A percentile compares a stretch with the other conserved stretches of the same genome.
phyloP scores from a whole-genome alignment of 2,797 vertebrate species.

The Xiphophorus birchmanni region DNA sequence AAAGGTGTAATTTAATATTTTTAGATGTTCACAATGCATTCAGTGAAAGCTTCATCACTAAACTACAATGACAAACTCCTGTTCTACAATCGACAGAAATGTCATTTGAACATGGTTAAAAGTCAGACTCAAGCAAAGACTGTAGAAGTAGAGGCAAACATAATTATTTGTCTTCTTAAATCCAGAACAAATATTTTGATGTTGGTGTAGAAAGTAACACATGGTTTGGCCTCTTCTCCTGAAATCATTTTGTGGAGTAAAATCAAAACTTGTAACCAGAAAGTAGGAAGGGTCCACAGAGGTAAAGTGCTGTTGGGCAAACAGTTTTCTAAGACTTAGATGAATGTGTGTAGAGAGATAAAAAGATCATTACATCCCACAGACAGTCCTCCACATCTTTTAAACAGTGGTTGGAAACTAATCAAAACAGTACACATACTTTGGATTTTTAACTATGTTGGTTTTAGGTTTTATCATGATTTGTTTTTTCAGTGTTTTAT shows the following conservation, averaged over 20 bases:
- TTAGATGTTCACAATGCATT: not conserved
- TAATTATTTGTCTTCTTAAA: not conserved
- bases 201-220: not conserved
- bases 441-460: not conserved
- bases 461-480: not conserved
- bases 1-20: not conserved
- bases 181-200: not conserved
- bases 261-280: not conserved
- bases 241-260: not conserved
- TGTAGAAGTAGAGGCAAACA: not conserved
- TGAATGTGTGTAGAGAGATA: not conserved
- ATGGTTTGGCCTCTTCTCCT: not conserved
- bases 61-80: not conserved
- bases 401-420: not conserved
- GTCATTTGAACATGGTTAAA: not conserved
- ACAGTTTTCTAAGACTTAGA: not conserved
- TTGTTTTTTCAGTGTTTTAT: not conserved
- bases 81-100: not conserved
- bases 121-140: not conserved
- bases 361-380: not conserved
- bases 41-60: not conserved
- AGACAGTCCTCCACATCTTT: not conserved
- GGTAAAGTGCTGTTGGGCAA: not conserved
- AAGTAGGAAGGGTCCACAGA: not conserved
- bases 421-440: not conserved